Evolutionary conservation across 2,113 vertebrate species (phyloP), one percentile per base, ranked within the genome.

Genomic region (Dromas ardeola): DNA sequence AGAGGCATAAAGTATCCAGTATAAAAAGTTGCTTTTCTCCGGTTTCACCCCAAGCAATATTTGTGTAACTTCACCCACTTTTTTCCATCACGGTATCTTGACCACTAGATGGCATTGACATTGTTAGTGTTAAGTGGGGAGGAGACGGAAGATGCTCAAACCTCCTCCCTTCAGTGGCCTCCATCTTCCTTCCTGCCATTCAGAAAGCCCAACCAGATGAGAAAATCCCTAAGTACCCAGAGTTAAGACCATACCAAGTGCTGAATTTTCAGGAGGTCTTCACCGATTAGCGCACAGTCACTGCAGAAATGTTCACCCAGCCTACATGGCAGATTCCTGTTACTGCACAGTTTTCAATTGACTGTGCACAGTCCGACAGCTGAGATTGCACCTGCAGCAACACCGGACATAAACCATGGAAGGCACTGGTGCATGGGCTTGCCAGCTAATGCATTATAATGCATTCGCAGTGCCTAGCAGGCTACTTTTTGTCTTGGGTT

Each of bases 81-180:
- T 71, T 92, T 87, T 52, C 36, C 49, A 38, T 53, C 67, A 23
- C 11, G 9, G 55, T 70, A 12, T 15, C 79, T 66, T 83, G 78
- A 70, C 93, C 92, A 53, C 90, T 93, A 96, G 95, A 42, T 87
- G 95, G 93, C 95, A 95, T 90, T 90, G 81, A 43, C 55, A 93
- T 85, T 79, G 69, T 43, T 71, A 76, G 58, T 32, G 63, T 88
- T 88, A 55, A 70, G n/a, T 36, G 65, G 30, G 34, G 45, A 66
- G 40, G 34, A 93, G 62, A 25, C 21, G n/a, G 49, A 71, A 25
- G 19, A 21, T 36, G 45, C 47, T 84, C 40, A 71, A 19, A 47
- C 15, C 36, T 76, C 17, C 29, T 71, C 4, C 25, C 32, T 66
- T 80, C 67, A 29, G 0, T 29, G 36, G 19, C 6, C 42, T 29